Conservation (phyloP, 1,140 invertebrate species). For the Adelges cooleyi region DNA sequence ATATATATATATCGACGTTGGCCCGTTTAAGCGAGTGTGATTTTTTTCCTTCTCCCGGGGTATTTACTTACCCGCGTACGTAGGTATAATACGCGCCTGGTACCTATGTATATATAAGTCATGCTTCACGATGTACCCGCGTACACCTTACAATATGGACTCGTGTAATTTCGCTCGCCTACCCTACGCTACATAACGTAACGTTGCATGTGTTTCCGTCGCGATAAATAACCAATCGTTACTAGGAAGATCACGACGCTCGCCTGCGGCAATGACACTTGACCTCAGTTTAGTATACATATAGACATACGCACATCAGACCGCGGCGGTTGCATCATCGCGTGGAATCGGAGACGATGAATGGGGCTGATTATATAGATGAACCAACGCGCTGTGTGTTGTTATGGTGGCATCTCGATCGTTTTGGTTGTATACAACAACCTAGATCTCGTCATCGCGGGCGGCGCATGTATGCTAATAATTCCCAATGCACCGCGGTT, state of each 20-base stretch:
- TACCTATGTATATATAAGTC: neutral
- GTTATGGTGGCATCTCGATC: slow-evolving; percentile 13
- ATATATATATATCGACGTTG: neutral
- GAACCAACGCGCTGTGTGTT: slow-evolving; percentile 8
- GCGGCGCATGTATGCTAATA: neutral
- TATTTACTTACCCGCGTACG: neutral
- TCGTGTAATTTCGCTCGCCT: neutral
- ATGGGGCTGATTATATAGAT: slow-evolving; percentile 23
- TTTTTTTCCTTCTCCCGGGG: slow-evolving; percentile 1
- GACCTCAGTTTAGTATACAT: slow-evolving; percentile 17
- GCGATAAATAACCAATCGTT: slow-evolving; percentile 23
- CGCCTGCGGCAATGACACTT: slow-evolving; percentile 18
- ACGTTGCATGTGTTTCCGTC: slow-evolving; percentile 10
- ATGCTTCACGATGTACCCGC: slow-evolving; percentile 8
- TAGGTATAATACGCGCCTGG: too few relatives aligned
- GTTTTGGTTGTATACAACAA: neutral
- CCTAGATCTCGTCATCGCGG: neutral
- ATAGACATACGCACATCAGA: too few relatives aligned
- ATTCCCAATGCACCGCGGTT: neutral
- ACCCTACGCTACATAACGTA: neutral
- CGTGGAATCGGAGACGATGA: neutral
- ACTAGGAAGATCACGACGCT: slow-evolving; percentile 24
- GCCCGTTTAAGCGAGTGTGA: too few relatives aligned
- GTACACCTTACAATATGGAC: neutral
- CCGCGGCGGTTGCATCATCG: neutral